Evolutionary conservation across 2,888 invertebrate genomes (phyloP).

Genomic region (Pardosa pseudoannulata): DNA sequence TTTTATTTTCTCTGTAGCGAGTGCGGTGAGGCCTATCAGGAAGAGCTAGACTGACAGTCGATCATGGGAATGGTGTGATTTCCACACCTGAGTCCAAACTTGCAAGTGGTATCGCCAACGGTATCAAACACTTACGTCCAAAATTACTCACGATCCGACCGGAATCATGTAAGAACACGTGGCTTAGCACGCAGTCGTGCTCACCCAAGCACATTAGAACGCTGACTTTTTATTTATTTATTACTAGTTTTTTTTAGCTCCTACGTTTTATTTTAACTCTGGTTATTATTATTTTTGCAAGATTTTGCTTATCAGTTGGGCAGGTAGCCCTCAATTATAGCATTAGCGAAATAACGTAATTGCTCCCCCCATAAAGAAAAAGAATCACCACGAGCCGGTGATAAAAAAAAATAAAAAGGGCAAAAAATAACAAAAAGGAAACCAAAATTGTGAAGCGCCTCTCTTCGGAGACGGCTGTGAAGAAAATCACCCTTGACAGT

Average conservation of each 20-base stretch:
- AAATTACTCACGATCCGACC: constrained; percentile 65
- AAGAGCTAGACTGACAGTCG: constrained; percentile 45
- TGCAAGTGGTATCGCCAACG: constrained; percentile 39
- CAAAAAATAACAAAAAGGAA: constrained; percentile 32
- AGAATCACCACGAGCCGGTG: constrained; percentile 49
- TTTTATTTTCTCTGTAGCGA: constrained; percentile 7
- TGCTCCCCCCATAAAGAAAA: constrained; percentile 45
- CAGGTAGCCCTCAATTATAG: constrained; percentile 60
- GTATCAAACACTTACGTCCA: constrained; percentile 59
- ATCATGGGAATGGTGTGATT: constrained; percentile 49
- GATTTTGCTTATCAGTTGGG: constrained; percentile 70
- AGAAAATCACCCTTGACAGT: constrained; percentile 16
- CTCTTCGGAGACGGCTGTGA: not conserved
- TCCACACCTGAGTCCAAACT: constrained; percentile 23
- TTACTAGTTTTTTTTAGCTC: constrained; percentile 39
- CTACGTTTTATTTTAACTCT: constrained; percentile 40
- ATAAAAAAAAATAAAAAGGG: constrained; percentile 45
- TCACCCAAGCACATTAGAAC: constrained; percentile 43
- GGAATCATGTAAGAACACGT: constrained; percentile 58
- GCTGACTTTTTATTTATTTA: constrained; percentile 47
- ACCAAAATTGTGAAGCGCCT: constrained; percentile 16
- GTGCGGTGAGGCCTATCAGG: constrained; percentile 3
- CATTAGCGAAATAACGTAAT: constrained; percentile 69
- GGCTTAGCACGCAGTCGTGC: constrained; percentile 51
- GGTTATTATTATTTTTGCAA: constrained; percentile 61